Base-by-base conservation (phyloP, 2,888 invertebrate species). In the Mesorhabditis spiculigera region DNA sequence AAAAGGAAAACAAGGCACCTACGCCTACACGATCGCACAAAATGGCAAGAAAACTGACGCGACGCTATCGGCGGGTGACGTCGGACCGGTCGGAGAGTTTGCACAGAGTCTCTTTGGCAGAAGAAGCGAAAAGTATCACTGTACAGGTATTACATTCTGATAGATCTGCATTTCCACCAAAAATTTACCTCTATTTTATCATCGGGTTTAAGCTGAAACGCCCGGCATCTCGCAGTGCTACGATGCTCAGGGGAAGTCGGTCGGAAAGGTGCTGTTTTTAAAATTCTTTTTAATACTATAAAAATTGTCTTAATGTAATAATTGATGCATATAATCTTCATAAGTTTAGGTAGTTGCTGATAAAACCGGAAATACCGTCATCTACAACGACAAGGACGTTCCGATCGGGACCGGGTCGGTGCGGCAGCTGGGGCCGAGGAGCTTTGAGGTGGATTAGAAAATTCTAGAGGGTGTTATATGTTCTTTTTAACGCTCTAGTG, bases 141-240 rank as follows among this genome's bases (percentile, higher is more conserved):
- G 85, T 73, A 81, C 80, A 28, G 81, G 77, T 79, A 44, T 68
- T 68, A n/a, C 63, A 50, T 70, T 66, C 16, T 63, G 64, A 63
- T 50, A n/a, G 16, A 67, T 3, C 61, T n/a, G 42, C 3, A n/a
- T 6, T 67, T 4, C 64, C 3, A 4, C 16, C 6, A n/a, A 63
- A 67, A 67, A 67, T 28, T n/a, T 61, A 13, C 4, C 28, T 5
- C 64, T 63, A 44, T 16, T 43, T 13, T 66, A 6, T 43, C 45
- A 45, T 41, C 13, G 66, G 4, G 10, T 73, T 76, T 16, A 50
- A 67, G 83, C 84, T 5, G 83, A 84, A 64, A 85, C 83, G 4
- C 84, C 84, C 10, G 84, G 85, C 45, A 78, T 85, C n/a, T 85
- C 85, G 6, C 85, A 85, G 65, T 85, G 85, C 68, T 85, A 85